Percentiles rank a stretch among this genome's conserved stretches.
Evolutionary conservation across 2,888 invertebrate genomes (phyloP).

Genomic region (Tetrapedia diversipes): DNA sequence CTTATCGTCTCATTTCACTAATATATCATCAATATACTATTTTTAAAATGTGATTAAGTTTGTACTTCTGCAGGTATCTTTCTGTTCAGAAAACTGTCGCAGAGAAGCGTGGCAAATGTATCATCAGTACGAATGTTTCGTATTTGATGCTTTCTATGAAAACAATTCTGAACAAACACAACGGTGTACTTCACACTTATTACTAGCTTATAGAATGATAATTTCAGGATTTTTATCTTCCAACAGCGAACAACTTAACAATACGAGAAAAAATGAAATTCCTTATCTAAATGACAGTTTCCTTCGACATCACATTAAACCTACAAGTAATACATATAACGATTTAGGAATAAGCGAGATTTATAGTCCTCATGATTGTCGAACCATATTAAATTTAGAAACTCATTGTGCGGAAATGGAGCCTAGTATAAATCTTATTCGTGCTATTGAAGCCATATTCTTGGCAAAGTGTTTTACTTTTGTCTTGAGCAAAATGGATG

Average conservation of each 20-base stretch:
- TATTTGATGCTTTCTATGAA: slow-evolving; percentile 77
- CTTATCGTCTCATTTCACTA: not conserved
- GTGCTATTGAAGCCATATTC: slow-evolving; percentile 80
- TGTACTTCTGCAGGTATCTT: slow-evolving; percentile 77
- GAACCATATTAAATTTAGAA: slow-evolving; percentile 79
- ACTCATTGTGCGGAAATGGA: slow-evolving; percentile 77
- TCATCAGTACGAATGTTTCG: slow-evolving; percentile 81
- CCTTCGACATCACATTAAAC: slow-evolving; percentile 53
- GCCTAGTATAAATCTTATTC: slow-evolving; percentile 78
- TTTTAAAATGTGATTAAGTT: slow-evolving; percentile 14
- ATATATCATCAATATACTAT: not conserved
- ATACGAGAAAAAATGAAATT: slow-evolving; percentile 19
- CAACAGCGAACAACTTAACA: slow-evolving; percentile 13
- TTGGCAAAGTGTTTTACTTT: slow-evolving; percentile 80
- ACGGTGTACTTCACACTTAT: slow-evolving; percentile 67
- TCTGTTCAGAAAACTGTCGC: slow-evolving; percentile 80
- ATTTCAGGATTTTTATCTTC: slow-evolving; percentile 61
- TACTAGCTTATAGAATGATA: slow-evolving; percentile 78
- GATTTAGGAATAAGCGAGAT: slow-evolving; percentile 45
- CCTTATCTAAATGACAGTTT: slow-evolving; percentile 55
- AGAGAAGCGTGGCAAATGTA: slow-evolving; percentile 76
- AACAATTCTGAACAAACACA: slow-evolving; percentile 48
- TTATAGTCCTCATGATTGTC: slow-evolving; percentile 77
- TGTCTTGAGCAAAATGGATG: slow-evolving; percentile 66
- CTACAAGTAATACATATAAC: not conserved